These are phyloP conservation scores for Carapus acus DNA, from an alignment of 2,797 vertebrate species.

Conservation along the genomic window DNA sequence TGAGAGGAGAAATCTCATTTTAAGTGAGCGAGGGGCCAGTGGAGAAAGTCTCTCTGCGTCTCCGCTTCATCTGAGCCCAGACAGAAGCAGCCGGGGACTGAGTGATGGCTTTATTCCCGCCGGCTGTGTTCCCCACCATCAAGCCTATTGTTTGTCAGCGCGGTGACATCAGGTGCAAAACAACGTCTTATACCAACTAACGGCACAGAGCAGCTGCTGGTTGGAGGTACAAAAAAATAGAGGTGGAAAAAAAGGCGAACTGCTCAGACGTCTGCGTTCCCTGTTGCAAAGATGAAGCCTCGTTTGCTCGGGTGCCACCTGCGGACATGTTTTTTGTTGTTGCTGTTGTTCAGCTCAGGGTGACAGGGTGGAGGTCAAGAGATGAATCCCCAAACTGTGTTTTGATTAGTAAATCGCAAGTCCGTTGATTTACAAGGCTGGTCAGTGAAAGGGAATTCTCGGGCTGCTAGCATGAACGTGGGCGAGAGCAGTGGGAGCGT, in stretches of 20 bases:
- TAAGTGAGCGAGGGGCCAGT: not conserved
- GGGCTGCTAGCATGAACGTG: slow-evolving; percentile 33
- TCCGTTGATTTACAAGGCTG: slow-evolving; percentile 55
- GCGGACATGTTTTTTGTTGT: too few relatives aligned
- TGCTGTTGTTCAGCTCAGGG: slow-evolving; percentile 9
- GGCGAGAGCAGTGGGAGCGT: slow-evolving; percentile 32
- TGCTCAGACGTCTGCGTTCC: slow-evolving; percentile 26
- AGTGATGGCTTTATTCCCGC: slow-evolving; percentile 32
- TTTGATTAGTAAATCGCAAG: slow-evolving; percentile 54
- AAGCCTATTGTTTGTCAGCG: slow-evolving; percentile 50
- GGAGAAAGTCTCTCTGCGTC: slow-evolving; percentile 24
- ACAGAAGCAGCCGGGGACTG: slow-evolving; percentile 21
- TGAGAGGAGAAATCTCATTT: slow-evolving; percentile 35
- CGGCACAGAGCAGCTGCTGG: slow-evolving; percentile 34
- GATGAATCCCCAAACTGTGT: slow-evolving; percentile 48
- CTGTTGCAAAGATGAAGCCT: slow-evolving; percentile 16
- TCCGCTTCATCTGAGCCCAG: slow-evolving; percentile 21
- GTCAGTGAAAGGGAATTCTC: slow-evolving; percentile 50
- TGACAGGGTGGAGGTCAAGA: slow-evolving; percentile 33
- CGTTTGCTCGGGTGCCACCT: slow-evolving; percentile 29
- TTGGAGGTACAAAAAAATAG: slow-evolving; percentile 46
- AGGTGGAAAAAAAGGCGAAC: too few relatives aligned
- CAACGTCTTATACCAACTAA: slow-evolving; percentile 33
- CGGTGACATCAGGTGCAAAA: slow-evolving; percentile 18
- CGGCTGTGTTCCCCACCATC: slow-evolving; percentile 27